Conservation (phyloP, 2,113 vertebrate species). For the Strix aluco region DNA sequence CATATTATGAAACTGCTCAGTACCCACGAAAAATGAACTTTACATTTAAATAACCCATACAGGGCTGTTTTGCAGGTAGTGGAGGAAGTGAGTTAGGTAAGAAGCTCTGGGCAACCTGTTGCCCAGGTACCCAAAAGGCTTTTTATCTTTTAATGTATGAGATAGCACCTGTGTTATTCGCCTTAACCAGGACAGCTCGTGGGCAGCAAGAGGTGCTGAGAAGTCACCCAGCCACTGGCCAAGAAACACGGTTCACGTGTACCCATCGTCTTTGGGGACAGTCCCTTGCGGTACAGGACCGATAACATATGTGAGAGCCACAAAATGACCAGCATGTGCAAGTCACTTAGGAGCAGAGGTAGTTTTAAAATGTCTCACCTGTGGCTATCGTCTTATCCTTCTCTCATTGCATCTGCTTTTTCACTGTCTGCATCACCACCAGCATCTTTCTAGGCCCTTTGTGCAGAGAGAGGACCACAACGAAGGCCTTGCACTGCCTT, state of each 20-base stretch:
- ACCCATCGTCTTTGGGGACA: background rate
- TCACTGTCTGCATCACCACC: background rate
- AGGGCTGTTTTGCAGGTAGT: background rate
- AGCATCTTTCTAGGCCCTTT: background rate
- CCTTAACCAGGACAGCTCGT: background rate
- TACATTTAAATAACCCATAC: background rate
- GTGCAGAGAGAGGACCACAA: background rate
- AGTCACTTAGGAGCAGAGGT: background rate
- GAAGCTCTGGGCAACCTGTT: background rate
- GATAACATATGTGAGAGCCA: background rate
- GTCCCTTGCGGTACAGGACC: too few species aligned
- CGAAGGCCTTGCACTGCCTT: background rate
- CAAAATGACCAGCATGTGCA: fast-evolving
- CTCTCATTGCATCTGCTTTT: background rate
- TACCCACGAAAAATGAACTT: background rate
- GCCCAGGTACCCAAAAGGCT: background rate
- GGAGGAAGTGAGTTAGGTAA: background rate
- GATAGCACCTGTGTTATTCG: background rate
- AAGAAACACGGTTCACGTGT: fast-evolving
- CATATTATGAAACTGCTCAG: background rate
- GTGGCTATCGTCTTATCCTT: background rate
- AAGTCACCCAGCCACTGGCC: background rate
- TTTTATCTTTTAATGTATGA: background rate
- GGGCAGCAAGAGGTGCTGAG: background rate
- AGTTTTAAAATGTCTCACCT: background rate